Conservation (phyloP, 1,140 invertebrate species). For the Brachionus manjavacas region DNA sequence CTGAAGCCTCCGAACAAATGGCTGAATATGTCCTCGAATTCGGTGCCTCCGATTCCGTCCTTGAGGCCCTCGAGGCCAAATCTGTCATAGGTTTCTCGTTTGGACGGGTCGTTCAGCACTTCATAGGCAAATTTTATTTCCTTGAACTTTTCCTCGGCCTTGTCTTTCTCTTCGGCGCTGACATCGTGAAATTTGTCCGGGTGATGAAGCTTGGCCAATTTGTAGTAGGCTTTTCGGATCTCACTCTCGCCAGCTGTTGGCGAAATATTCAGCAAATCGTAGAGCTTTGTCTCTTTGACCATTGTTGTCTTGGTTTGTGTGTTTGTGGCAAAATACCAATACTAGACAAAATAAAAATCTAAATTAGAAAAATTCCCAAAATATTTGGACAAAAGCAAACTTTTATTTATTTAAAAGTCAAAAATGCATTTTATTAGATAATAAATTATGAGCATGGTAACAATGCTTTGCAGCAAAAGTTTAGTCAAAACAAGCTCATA, state of each 20-base stretch:
- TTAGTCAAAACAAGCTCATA: background rate
- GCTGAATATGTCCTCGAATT: conserved; percentile 32
- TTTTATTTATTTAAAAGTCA: background rate
- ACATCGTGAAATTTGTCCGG: conserved; percentile 90
- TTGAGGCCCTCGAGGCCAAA: conserved; percentile 41
- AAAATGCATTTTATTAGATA: background rate
- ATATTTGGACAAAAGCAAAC: background rate
- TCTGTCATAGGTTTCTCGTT: conserved; percentile 33
- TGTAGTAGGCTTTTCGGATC: conserved; percentile 70
- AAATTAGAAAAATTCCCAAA: background rate
- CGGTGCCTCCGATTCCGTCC: conserved; percentile 34
- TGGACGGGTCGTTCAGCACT: conserved; percentile 22
- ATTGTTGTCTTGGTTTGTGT: background rate
- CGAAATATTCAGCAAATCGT: conserved; percentile 38
- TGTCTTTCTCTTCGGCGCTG: conserved; percentile 75
- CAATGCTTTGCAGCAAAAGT: background rate
- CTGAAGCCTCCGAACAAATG: conserved; percentile 24
- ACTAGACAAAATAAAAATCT: background rate
- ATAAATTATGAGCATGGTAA: background rate
- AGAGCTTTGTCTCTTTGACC: conserved; percentile 34
- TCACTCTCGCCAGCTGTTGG: background rate
- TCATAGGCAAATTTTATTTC: conserved; percentile 43
- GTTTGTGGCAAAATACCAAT: background rate
- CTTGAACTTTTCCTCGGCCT: conserved; percentile 71
- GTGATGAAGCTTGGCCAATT: conserved; percentile 96